Percentiles rank a stretch among this genome's conserved stretches.
phyloP scores from a whole-genome alignment of 2,113 vertebrate species.

The Bubalus kerabau region DNA sequence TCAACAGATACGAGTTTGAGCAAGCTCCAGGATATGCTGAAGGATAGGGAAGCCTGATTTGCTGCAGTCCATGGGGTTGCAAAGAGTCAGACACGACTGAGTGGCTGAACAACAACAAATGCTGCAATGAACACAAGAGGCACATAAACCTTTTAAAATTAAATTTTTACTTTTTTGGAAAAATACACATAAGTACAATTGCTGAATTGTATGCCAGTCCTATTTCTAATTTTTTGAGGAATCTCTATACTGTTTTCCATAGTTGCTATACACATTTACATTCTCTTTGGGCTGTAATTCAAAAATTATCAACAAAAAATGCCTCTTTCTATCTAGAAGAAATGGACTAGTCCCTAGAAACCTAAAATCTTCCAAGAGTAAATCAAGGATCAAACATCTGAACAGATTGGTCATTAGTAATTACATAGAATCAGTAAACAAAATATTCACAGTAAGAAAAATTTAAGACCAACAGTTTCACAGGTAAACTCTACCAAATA shows the following conservation, averaged over 20 bases:
- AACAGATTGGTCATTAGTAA: not conserved
- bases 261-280: not conserved
- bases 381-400: not conserved
- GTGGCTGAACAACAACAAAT: not conserved
- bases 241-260: not conserved
- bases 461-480: not conserved
- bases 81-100: not conserved
- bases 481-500: not conserved
- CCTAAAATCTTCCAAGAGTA: not conserved
- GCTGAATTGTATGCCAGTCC: not conserved
- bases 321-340: not conserved
- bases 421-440: not conserved
- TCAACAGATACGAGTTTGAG: not conserved
- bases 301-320: not conserved
- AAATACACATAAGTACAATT: not conserved
- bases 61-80: not conserved
- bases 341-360: not conserved
- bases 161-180: not conserved
- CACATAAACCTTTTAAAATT: not conserved
- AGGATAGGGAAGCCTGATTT: not conserved
- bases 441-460: not conserved
- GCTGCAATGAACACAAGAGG: not conserved
- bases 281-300: not conserved
- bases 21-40: not conserved
- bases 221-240: not conserved